Percentiles rank a stretch among this genome's conserved stretches.
Conservation (phyloP, 1,140 invertebrate genomes). For the Zelostemma sp. region DNA sequence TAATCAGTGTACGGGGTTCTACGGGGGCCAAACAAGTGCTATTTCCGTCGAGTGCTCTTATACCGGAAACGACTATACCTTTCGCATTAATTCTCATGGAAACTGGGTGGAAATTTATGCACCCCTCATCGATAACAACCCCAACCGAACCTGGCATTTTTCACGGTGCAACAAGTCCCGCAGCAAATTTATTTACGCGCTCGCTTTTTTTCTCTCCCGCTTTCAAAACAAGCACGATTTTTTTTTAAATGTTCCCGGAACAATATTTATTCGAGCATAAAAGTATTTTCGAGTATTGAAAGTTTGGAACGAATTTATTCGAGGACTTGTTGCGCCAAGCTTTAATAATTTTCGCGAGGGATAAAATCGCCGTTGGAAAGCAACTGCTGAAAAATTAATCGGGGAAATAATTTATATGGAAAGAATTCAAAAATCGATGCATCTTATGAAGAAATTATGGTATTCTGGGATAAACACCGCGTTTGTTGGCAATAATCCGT, state of each 20-base stretch:
- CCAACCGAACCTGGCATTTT: constrained; percentile 55
- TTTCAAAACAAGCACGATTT: not conserved
- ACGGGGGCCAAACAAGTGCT: constrained; percentile 56
- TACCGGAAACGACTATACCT: constrained; percentile 56
- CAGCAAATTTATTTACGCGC: constrained; percentile 33
- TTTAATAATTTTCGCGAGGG: too few relatives aligned
- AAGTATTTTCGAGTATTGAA: not conserved
- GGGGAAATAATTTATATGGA: too few relatives aligned
- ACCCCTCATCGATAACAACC: constrained; percentile 56
- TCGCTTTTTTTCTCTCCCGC: not conserved
- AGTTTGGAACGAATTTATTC: too few relatives aligned
- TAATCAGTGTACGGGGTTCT: constrained; percentile 51
- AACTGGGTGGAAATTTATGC: constrained; percentile 57
- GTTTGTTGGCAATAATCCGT: too few relatives aligned
- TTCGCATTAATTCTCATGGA: constrained; percentile 42
- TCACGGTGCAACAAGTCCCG: constrained; percentile 56
- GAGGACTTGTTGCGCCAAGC: too few relatives aligned
- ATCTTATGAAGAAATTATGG: too few relatives aligned
- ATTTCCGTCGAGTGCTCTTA: constrained; percentile 54
- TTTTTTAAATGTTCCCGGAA: too few relatives aligned
- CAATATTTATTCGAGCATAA: too few relatives aligned
- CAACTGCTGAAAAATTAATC: too few relatives aligned
- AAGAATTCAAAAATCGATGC: too few relatives aligned
- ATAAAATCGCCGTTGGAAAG: too few relatives aligned
- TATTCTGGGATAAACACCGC: too few relatives aligned